Conservation (phyloP, 2,797 vertebrate genomes). For the Alexandromys oeconomus region DNA sequence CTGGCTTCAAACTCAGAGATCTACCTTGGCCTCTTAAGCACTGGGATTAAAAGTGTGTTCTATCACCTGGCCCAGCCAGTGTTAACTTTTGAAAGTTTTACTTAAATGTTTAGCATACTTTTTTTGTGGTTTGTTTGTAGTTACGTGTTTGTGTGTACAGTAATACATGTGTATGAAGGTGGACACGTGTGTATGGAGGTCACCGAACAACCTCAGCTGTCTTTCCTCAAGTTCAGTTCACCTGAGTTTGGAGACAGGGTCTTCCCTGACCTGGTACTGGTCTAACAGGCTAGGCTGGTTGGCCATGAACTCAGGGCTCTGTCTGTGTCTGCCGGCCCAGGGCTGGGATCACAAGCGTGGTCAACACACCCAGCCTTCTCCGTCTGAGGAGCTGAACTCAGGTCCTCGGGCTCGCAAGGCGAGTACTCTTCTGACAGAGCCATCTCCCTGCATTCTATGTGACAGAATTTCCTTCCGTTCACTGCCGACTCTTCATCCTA, state of each 20-base stretch:
- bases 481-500: conserved; percentile 23
- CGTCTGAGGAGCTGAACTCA: too few relatives aligned
- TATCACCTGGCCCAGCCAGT: too few relatives aligned
- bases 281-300: not conserved
- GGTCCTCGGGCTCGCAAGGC: not conserved
- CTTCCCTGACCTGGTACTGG: not conserved
- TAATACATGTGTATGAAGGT: not conserved
- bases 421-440: not conserved
- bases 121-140: not conserved
- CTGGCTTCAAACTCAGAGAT: too few relatives aligned
- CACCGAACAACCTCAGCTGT: not conserved
- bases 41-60: too few relatives aligned
- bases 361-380: too few relatives aligned
- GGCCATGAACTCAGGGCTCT: not conserved
- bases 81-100: not conserved
- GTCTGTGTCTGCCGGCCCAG: too few relatives aligned
- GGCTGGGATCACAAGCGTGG: too few relatives aligned
- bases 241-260: not conserved
- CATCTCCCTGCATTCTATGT: not conserved
- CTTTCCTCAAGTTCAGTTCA: not conserved
- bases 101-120: not conserved
- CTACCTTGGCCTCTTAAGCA: too few relatives aligned
- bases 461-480: conserved; percentile 2
- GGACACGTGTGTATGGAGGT: not conserved
- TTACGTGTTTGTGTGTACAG: not conserved